Conservation (phyloP, 2,888 invertebrate genomes). For the Scaptomyza tumidula region DNA sequence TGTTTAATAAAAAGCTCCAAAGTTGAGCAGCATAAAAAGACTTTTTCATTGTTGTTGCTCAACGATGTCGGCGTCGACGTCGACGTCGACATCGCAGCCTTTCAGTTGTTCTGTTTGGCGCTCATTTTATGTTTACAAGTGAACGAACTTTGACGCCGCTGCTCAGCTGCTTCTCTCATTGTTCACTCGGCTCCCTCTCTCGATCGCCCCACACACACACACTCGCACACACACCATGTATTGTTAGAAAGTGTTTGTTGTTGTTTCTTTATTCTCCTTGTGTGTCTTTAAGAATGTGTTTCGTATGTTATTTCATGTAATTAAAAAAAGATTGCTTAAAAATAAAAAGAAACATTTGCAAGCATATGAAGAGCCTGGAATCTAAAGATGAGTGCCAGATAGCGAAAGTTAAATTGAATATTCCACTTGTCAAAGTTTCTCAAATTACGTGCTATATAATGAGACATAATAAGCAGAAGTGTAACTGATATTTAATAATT, state of each 20-base stretch:
- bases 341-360: conserved; percentile 8
- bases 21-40: conserved; percentile 68
- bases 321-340: conserved; percentile 60
- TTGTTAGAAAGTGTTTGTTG: conserved; percentile 65
- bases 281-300: conserved; percentile 53
- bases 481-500: conserved; percentile 19
- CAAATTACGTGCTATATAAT: conserved; percentile 32
- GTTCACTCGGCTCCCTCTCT: conserved; percentile 1
- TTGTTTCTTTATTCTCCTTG: conserved; percentile 23
- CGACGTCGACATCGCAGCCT: conserved; percentile 22
- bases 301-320: conserved; percentile 66
- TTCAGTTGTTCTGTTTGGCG: conserved; percentile 42
- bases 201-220: background rate
- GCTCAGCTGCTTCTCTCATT: conserved; percentile 13
- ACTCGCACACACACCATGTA: background rate
- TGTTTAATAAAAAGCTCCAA: conserved; percentile 77
- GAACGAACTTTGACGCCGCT: conserved; percentile 73
- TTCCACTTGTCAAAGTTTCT: conserved; percentile 2
- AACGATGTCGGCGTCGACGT: conserved; percentile 27
- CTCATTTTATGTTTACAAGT: conserved; percentile 73
- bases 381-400: conserved; percentile 35
- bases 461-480: conserved; percentile 33
- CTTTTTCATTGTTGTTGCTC: conserved; percentile 64
- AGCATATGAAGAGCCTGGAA: conserved; percentile 19
- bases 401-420: conserved; percentile 68